These are phyloP conservation scores for Melitaea cinxia DNA, from an alignment of 1,140 invertebrate genomes.

Conservation along the genomic window DNA sequence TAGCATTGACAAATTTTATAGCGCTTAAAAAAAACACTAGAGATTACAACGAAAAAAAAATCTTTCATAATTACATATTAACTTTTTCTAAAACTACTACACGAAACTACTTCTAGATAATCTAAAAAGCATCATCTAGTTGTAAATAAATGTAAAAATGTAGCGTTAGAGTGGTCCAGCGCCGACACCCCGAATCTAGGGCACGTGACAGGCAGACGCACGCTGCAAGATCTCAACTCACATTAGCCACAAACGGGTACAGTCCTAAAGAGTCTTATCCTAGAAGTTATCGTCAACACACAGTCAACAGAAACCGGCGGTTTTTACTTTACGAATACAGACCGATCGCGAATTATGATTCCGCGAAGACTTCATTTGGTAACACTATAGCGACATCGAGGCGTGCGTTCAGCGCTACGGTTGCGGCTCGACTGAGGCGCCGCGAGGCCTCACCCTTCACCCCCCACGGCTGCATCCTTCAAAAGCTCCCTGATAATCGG, in stretches of 20 bases:
- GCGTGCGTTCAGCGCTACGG: constrained; percentile 54
- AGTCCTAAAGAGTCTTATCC: constrained; percentile 64
- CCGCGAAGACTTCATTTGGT: constrained; percentile 70
- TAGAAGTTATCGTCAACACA: constrained; percentile 48
- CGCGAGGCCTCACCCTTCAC: constrained; percentile 43
- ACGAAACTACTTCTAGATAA: constrained; percentile 16
- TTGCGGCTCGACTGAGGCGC: constrained; percentile 66
- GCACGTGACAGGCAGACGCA: constrained; percentile 68
- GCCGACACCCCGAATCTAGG: constrained; percentile 72
- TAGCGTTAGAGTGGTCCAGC: constrained; percentile 63
- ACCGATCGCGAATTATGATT: constrained; percentile 50
- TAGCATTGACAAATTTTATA: background rate
- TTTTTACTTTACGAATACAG: constrained; percentile 46
- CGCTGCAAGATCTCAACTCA: constrained; percentile 68
- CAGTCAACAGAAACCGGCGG: constrained; percentile 62
- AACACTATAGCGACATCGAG: constrained; percentile 43
- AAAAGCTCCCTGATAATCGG: constrained; percentile 75
- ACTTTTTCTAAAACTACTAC: constrained; percentile 2
- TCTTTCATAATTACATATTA: background rate
- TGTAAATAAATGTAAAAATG: constrained; percentile 64
- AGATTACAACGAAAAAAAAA: constrained; percentile 2
- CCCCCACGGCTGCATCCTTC: constrained; percentile 71
- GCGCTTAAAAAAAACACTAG: background rate
- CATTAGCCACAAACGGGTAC: constrained; percentile 71
- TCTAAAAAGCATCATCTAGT: constrained; percentile 53